These are phyloP conservation scores for Epinephelus awoara DNA, from an alignment of 2,797 vertebrate genomes.

Conservation along the genomic window DNA sequence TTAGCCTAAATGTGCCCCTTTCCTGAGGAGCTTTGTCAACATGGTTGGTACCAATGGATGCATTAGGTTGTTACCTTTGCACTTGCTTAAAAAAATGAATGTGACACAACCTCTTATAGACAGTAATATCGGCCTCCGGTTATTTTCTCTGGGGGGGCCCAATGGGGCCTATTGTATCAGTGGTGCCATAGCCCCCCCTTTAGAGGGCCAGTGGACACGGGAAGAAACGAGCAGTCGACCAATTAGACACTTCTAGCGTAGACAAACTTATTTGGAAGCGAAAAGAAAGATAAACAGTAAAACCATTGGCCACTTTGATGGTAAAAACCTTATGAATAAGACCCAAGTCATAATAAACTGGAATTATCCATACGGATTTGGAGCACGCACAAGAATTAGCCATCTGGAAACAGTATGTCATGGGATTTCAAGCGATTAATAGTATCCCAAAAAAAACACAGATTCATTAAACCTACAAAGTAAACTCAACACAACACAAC, in stretches of 20 bases:
- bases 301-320: neutral
- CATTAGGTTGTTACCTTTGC: no score
- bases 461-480: neutral
- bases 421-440: conserved; percentile 1
- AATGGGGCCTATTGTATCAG: no score
- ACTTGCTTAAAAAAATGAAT: no score
- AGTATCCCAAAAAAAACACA: neutral
- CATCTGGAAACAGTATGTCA: conserved; percentile 1
- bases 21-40: no score
- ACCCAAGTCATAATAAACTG: conserved; percentile 4
- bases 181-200: no score
- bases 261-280: neutral
- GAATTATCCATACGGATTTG: conserved; percentile 3
- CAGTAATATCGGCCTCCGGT: no score
- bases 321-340: neutral
- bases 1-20: no score
- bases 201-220: no score
- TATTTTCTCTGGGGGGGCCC: no score
- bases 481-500: neutral
- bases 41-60: no score
- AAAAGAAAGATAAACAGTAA: neutral
- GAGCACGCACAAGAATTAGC: neutral
- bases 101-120: no score
- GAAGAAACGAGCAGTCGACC: no score
- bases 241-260: conserved; percentile 3